Percentiles rank a stretch among this genome's conserved stretches.
Conservation (phyloP, 1,140 invertebrate genomes). For the Whitmania pigra region DNA sequence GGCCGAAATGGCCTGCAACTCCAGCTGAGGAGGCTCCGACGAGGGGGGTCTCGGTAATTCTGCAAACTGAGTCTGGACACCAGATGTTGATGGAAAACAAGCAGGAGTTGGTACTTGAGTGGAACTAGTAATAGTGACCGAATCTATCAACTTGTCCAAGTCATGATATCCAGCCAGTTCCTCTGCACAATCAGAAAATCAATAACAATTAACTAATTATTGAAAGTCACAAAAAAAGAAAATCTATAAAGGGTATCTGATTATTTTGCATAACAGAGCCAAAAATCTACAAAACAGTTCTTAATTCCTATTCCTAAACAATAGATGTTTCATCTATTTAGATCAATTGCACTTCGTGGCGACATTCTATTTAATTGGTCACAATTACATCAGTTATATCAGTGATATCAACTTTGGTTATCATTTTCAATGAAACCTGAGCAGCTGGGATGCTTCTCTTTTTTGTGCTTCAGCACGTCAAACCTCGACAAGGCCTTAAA, state of each 20-base stretch:
- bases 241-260: too few relatives aligned
- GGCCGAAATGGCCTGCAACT: too few relatives aligned
- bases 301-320: too few relatives aligned
- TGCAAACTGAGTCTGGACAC: background rate
- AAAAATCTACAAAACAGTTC: background rate
- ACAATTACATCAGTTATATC: too few relatives aligned
- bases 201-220: background rate
- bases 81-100: background rate
- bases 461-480: conserved; percentile 17
- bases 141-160: conserved; percentile 12
- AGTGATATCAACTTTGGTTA: too few relatives aligned
- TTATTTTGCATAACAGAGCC: background rate
- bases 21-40: too few relatives aligned
- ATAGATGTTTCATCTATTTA: too few relatives aligned
- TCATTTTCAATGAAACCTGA: background rate
- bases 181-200: background rate
- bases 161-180: conserved; percentile 16
- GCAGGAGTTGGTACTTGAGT: background rate
- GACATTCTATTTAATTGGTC: background rate
- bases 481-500: conserved; percentile 3
- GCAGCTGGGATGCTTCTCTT: conserved; percentile 11
- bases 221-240: too few relatives aligned
- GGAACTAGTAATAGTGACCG: background rate
- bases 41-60: too few relatives aligned
- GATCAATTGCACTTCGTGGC: background rate